Evolutionary conservation across 2,797 vertebrate species (phyloP), one percentile per base, ranked within the genome.

Genomic region (Cyprinodon diabolis): DNA sequence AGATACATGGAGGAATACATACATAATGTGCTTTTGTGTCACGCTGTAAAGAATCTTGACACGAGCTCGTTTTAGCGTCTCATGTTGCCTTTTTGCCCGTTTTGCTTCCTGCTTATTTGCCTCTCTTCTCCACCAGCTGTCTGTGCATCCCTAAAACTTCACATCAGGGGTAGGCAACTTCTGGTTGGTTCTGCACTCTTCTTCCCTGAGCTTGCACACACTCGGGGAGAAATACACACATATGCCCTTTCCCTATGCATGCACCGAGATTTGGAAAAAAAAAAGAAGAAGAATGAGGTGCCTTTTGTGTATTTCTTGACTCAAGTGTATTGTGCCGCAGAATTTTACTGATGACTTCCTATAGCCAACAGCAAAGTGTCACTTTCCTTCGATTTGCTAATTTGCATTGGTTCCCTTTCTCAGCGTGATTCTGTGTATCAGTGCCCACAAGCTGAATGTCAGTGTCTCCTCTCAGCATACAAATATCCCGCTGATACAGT

Each of bases 361-460:
- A 88, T 87, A 85, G 90, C 91, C 87, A 79, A 83, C 87, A 90
- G 90, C 90, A 86, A 89, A 81, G 90, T 91, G 90, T 92, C 85
- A 82, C 87, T 88, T 90, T 89, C 81, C 86, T 92, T 91, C 84
- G 81, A 89, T 88, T 90, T 77, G 81, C 89, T 92, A 81, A 91
- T 92, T 92, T 92, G 86, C 91, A 90, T 91, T 75, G 80, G 88
- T 88, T 90, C 84, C 85, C 83, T 86, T 84, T 89, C 86, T 76
- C 89, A 86, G 87, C 78, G 30, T 87, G 87, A 83, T 81, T 85
- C 87, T 78, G 86, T 79, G 80, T 89, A 84, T 88, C 83, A 49
- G 80, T 86, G 81, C 83, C 88, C 84, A 89, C 88, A 75, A 90
- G 92, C 91, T 92, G 85, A 91, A 91, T 90, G 88, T 91, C 92